Conservation (phyloP, 2,113 vertebrate species). For the Ceyx margarethae region DNA sequence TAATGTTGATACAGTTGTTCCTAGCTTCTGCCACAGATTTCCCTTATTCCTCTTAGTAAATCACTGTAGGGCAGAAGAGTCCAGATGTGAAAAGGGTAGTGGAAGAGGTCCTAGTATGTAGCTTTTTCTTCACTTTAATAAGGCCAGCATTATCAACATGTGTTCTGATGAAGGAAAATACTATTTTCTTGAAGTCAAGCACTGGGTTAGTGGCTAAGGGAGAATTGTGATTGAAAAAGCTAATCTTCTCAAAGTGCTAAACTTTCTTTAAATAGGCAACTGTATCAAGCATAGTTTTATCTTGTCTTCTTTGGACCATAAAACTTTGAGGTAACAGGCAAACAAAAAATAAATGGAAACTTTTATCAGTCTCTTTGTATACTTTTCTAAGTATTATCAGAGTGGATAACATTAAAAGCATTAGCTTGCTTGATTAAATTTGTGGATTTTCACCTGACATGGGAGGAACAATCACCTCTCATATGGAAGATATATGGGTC, state of each 20-base stretch:
- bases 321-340: neutral
- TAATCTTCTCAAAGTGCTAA: neutral
- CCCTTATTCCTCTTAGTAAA: neutral
- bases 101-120: neutral
- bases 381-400: neutral
- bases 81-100: neutral
- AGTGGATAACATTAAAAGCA: neutral
- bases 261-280: neutral
- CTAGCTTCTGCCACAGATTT: neutral
- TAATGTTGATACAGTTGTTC: neutral
- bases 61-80: neutral
- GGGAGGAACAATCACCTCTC: neutral
- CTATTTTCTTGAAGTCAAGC: neutral
- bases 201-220: neutral
- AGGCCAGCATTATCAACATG: neutral
- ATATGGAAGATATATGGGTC: neutral
- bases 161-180: neutral
- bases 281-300: neutral
- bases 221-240: neutral
- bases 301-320: neutral
- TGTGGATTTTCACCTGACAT: neutral
- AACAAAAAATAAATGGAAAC: neutral
- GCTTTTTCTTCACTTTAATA: neutral
- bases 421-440: neutral
- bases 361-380: neutral